Percentiles rank a stretch among this genome's conserved stretches.
These are phyloP conservation scores for Leucophenga maculata DNA, from an alignment of 2,888 invertebrate species.

Conservation along the genomic window DNA sequence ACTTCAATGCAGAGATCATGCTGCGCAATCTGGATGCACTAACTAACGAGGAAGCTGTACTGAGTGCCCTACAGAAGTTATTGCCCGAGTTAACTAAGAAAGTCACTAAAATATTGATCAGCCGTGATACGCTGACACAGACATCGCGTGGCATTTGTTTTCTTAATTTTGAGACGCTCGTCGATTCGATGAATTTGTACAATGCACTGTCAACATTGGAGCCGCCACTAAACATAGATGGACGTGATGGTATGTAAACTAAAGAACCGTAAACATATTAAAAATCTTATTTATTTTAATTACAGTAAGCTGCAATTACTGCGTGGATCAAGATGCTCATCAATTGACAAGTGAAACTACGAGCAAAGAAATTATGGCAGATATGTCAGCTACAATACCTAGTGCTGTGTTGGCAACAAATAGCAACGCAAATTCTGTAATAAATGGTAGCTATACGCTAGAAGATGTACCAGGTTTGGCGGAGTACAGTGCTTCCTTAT, in stretches of 20 bases:
- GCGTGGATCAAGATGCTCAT: slow-evolving; percentile 69
- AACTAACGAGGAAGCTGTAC: slow-evolving; percentile 93
- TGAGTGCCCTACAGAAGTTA: slow-evolving; percentile 83
- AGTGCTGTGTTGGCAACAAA: not conserved
- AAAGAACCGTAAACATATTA: too few relatives aligned
- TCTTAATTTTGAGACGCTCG: slow-evolving; percentile 85
- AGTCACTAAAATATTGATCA: slow-evolving; percentile 88
- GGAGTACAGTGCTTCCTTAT: slow-evolving; percentile 83
- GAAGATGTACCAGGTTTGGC: slow-evolving; percentile 82
- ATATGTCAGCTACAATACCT: not conserved
- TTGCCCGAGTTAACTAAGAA: slow-evolving; percentile 82
- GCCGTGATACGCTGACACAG: slow-evolving; percentile 87
- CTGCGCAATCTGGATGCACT: slow-evolving; percentile 92
- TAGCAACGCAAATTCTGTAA: not conserved
- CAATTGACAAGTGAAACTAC: slow-evolving; percentile 35
- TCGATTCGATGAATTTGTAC: slow-evolving; percentile 87
- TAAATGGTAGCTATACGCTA: slow-evolving; percentile 72
- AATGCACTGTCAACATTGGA: slow-evolving; percentile 77
- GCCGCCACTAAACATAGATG: slow-evolving; percentile 74
- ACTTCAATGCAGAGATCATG: slow-evolving; percentile 77
- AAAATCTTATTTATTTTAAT: not conserved
- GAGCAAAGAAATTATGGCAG: slow-evolving; percentile 24
- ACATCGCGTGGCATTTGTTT: slow-evolving; percentile 87
- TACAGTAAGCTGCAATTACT: slow-evolving; percentile 72
- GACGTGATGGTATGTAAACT: slow-evolving; percentile 63